Evolutionary conservation across 2,797 vertebrate genomes (phyloP).

Genomic region (Enteromius fasciolatus): DNA sequence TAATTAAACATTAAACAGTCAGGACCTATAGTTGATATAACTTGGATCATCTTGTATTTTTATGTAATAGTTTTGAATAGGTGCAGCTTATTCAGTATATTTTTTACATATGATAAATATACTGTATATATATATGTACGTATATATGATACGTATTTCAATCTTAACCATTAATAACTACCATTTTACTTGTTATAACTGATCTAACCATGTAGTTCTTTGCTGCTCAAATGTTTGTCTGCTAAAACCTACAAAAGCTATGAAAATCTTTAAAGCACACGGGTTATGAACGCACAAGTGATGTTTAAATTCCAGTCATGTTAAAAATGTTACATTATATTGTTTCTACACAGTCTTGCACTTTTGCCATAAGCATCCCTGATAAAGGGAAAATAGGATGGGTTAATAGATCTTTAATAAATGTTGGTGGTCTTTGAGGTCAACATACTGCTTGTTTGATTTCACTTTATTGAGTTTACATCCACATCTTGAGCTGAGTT

Average conservation of each 20-base stretch:
- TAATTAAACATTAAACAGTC: not conserved
- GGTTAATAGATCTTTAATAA: not conserved
- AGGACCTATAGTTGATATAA: not conserved
- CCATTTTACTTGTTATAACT: not conserved
- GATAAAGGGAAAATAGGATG: not conserved
- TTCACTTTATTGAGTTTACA: slow-evolving; percentile 16
- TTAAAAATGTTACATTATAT: not conserved
- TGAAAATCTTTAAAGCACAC: not conserved
- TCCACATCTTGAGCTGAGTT: slow-evolving; percentile 8
- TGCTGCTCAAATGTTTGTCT: not conserved
- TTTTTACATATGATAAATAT: not conserved
- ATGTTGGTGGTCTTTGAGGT: not conserved
- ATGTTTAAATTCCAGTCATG: not conserved
- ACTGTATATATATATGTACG: too few relatives aligned
- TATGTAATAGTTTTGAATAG: not conserved
- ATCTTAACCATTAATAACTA: not conserved
- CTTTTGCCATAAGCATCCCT: not conserved
- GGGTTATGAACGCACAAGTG: not conserved
- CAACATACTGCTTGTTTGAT: not conserved
- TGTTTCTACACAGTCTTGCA: not conserved
- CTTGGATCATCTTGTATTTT: not conserved
- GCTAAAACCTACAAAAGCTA: not conserved
- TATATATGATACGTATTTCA: not conserved
- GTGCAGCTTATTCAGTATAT: not conserved
- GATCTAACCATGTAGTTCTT: not conserved